A percentile compares a stretch with the other conserved stretches of the same genome.
phyloP scores from a whole-genome alignment of 1,140 invertebrate species.

The Zelostemma sp. region DNA sequence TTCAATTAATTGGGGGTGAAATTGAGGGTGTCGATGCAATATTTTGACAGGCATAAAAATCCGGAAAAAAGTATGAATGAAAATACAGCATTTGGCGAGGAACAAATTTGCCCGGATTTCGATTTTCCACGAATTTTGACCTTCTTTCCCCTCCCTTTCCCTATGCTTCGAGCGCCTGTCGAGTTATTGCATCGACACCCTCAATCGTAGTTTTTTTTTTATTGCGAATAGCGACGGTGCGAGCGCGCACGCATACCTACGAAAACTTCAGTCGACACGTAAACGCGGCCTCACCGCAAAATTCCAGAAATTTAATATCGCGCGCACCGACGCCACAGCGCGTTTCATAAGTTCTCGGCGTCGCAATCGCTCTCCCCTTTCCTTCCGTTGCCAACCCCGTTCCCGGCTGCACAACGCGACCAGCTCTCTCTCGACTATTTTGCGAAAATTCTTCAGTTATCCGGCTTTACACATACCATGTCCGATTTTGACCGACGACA shows the following conservation, averaged over 20 bases:
- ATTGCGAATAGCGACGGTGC: background rate
- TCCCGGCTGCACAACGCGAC: background rate
- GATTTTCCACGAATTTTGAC: no score
- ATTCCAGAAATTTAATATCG: slow-evolving; percentile 72
- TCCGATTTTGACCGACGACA: slow-evolving; percentile 10
- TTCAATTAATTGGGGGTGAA: no score
- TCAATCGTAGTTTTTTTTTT: no score
- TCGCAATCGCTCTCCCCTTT: slow-evolving; percentile 50
- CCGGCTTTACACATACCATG: slow-evolving; percentile 7
- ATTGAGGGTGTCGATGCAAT: no score
- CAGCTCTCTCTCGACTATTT: slow-evolving; percentile 14
- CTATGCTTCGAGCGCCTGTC: no score
- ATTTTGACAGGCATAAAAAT: no score
- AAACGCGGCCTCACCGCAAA: slow-evolving; percentile 64
- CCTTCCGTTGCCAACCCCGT: slow-evolving; percentile 32
- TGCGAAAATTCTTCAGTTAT: slow-evolving; percentile 37
- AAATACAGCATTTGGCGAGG: no score
- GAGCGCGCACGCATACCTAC: slow-evolving; percentile 22
- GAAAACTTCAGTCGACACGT: slow-evolving; percentile 46
- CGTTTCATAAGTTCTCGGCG: slow-evolving; percentile 67
- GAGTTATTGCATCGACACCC: no score
- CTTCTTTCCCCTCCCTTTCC: no score
- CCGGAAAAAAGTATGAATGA: no score
- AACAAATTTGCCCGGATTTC: no score
- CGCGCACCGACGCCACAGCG: slow-evolving; percentile 49